Evolutionary conservation across 2,113 vertebrate genomes (phyloP).

Genomic region (Trematocara unimaculatum): DNA sequence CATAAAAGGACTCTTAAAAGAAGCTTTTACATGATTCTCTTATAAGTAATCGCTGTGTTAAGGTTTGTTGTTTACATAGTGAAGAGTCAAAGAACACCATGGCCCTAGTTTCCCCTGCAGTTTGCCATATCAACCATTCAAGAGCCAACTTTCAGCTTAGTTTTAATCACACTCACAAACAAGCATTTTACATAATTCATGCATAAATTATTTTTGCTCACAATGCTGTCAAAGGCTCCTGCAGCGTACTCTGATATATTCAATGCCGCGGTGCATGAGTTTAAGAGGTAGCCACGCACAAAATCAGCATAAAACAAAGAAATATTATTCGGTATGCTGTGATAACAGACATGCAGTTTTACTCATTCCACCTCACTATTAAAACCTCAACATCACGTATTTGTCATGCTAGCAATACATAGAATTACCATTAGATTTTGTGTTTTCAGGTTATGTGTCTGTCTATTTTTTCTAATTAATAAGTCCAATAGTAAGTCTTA

Average conservation of each 20-base stretch:
- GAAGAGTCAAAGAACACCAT: neutral
- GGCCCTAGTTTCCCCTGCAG: neutral
- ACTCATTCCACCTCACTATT: neutral
- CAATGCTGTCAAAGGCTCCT: neutral
- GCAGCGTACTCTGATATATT: neutral
- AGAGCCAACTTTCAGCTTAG: neutral
- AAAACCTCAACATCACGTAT: neutral
- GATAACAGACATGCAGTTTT: neutral
- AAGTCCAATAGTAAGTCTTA: neutral
- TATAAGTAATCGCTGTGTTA: neutral
- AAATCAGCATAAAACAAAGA: neutral
- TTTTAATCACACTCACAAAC: neutral
- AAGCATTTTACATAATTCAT: neutral
- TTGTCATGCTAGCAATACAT: neutral
- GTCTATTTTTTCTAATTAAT: neutral
- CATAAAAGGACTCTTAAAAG: neutral
- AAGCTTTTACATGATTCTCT: neutral
- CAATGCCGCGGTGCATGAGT: rapidly evolving
- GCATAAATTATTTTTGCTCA: neutral
- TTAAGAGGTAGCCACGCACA: neutral
- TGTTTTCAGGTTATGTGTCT: neutral
- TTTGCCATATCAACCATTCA: neutral
- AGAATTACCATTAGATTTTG: neutral
- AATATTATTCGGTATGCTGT: neutral
- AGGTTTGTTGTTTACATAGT: neutral